phyloP scores from a whole-genome alignment of 2,113 vertebrate genomes.

The Charina bottae region DNA sequence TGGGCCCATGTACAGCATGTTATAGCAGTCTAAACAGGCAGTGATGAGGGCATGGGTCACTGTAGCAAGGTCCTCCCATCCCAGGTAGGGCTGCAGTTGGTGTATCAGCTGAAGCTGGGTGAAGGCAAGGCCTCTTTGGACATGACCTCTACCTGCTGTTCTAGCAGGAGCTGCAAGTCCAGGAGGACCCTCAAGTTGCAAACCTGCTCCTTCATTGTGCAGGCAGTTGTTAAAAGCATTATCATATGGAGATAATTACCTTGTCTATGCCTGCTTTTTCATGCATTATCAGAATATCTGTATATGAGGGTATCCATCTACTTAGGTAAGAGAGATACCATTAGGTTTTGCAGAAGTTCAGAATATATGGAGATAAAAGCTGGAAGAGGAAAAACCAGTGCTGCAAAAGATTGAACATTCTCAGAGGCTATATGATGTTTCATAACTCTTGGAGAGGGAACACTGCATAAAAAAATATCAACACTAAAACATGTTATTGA shows the following conservation, averaged over 20 bases:
- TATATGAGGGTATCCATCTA: not conserved
- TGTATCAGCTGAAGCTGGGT: not conserved
- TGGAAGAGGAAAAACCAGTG: not conserved
- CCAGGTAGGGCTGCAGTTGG: not conserved
- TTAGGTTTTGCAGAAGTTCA: not conserved
- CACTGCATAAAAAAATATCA: not conserved
- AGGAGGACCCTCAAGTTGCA: not conserved
- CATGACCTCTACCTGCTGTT: not conserved
- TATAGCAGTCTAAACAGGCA: not conserved
- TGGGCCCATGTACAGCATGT: not conserved
- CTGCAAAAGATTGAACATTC: not conserved
- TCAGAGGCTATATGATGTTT: not conserved
- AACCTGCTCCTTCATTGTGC: not conserved
- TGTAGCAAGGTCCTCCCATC: not conserved
- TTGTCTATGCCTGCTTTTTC: not conserved
- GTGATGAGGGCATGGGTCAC: not conserved
- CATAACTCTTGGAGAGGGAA: not conserved
- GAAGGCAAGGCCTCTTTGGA: not conserved
- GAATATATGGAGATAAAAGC: not conserved
- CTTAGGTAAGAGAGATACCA: not conserved
- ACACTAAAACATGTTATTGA: not conserved
- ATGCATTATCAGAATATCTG: not conserved
- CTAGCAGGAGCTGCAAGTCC: not conserved
- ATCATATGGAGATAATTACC: not conserved
- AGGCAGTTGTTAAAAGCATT: not conserved